Percentiles rank a stretch among this genome's conserved stretches.
These are phyloP conservation scores for Fistularia commersonii DNA, from an alignment of 2,797 vertebrate species.

Conservation along the genomic window DNA sequence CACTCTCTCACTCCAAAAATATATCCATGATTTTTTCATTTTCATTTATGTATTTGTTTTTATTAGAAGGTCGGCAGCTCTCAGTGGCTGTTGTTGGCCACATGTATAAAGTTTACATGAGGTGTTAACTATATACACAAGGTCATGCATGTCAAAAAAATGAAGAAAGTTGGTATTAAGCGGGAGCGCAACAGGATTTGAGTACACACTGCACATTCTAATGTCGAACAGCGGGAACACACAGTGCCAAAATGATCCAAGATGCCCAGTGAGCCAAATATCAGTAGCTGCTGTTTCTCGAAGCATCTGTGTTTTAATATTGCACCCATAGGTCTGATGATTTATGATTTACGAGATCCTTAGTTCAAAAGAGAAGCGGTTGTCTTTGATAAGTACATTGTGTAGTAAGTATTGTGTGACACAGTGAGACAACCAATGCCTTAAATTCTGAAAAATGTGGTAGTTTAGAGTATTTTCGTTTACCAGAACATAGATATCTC, in stretches of 20 bases:
- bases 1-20: too few species aligned
- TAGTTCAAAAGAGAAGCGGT: conserved; percentile 3
- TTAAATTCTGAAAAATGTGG: conserved; percentile 47
- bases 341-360: conserved; percentile 1
- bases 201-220: too few species aligned
- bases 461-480: conserved; percentile 19
- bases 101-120: too few species aligned
- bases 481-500: conserved; percentile 15
- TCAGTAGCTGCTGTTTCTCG: conserved; percentile 25
- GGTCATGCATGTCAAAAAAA: too few species aligned
- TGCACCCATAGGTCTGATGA: background rate
- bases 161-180: too few species aligned
- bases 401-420: conserved; percentile 14
- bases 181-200: too few species aligned
- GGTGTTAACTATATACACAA: too few species aligned
- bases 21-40: too few species aligned
- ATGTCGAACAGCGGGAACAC: background rate
- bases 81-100: too few species aligned
- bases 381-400: conserved; percentile 23
- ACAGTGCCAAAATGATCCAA: conserved; percentile 29
- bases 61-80: too few species aligned
- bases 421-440: conserved; percentile 46
- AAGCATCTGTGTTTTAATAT: conserved; percentile 5
- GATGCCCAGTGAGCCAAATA: conserved; percentile 33
- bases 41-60: too few species aligned